phyloP scores from a whole-genome alignment of 2,888 invertebrate genomes.

The Xylota segnis region DNA sequence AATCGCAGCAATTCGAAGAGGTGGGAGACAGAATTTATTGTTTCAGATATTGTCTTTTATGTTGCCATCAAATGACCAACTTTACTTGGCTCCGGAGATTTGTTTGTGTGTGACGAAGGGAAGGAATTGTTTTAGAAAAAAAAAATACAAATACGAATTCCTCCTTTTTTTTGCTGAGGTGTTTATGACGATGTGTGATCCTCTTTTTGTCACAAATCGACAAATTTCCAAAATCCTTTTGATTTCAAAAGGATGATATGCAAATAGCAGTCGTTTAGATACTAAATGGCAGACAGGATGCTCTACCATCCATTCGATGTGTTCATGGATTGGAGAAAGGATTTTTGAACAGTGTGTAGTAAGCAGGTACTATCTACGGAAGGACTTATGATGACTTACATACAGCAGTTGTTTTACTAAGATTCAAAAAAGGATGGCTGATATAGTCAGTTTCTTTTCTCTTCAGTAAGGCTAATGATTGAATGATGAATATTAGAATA shows the following conservation, averaged over 20 bases:
- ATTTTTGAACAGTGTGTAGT: not conserved
- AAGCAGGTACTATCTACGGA: not conserved
- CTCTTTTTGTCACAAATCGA: slow-evolving; percentile 73
- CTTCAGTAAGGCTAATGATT: too few relatives aligned
- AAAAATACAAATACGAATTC: not conserved
- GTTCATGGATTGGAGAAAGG: not conserved
- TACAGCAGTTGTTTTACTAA: too few relatives aligned
- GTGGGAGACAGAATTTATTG: slow-evolving; percentile 75
- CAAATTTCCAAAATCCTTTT: slow-evolving; percentile 75
- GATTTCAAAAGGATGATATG: slow-evolving; percentile 70
- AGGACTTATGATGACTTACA: too few relatives aligned
- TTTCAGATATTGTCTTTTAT: slow-evolving; percentile 76
- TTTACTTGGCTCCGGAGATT: slow-evolving; percentile 63
- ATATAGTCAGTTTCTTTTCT: too few relatives aligned
- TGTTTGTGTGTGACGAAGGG: slow-evolving; percentile 61
- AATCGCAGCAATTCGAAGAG: slow-evolving; percentile 53
- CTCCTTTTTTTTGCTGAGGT: slow-evolving; percentile 67
- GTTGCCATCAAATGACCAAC: slow-evolving; percentile 76
- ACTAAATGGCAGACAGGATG: slow-evolving; percentile 45
- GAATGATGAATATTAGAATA: too few relatives aligned
- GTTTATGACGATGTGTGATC: slow-evolving; percentile 75
- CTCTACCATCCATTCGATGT: not conserved
- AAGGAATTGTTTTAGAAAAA: slow-evolving; percentile 46
- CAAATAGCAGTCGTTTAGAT: slow-evolving; percentile 69
- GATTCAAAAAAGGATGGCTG: too few relatives aligned